Conservation (phyloP, 2,797 vertebrate species). For the Pantherophis alleghaniensis region DNA sequence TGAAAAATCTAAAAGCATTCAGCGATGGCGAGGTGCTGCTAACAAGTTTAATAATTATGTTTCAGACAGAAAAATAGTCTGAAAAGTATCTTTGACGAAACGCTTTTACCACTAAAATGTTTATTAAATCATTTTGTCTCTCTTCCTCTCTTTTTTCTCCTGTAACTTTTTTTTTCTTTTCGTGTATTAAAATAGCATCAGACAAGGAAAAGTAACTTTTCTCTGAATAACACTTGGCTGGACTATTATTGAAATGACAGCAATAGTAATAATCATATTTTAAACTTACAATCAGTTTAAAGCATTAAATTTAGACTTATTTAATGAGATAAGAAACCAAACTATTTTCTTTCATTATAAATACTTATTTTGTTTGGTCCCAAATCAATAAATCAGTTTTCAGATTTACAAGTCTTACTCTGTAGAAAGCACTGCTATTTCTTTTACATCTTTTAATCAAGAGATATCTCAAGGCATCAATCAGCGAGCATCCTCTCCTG, state of each 20-base stretch:
- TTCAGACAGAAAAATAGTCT: not conserved
- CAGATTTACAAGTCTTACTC: not conserved
- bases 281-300: slow-evolving; percentile 53
- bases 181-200: not conserved
- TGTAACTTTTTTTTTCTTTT: not conserved
- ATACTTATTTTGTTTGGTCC: slow-evolving; percentile 21
- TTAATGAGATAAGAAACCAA: slow-evolving; percentile 50
- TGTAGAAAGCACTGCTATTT: not conserved
- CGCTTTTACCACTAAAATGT: not conserved
- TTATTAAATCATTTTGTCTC: slow-evolving; percentile 34
- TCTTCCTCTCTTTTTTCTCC: slow-evolving; percentile 21
- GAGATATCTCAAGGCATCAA: not conserved
- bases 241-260: slow-evolving; percentile 33
- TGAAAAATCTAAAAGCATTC: slow-evolving; percentile 17
- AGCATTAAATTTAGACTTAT: slow-evolving; percentile 48
- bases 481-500: not conserved
- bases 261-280: slow-evolving; percentile 33
- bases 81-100: slow-evolving; percentile 4
- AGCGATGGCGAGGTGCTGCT: not conserved
- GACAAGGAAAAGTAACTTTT: slow-evolving; percentile 27
- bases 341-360: not conserved
- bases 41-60: not conserved
- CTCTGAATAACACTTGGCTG: slow-evolving; percentile 59
- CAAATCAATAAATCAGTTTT: slow-evolving; percentile 44
- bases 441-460: not conserved